These are phyloP conservation scores for Adoxophyes honmai DNA, from an alignment of 1,140 invertebrate genomes.

Conservation along the genomic window DNA sequence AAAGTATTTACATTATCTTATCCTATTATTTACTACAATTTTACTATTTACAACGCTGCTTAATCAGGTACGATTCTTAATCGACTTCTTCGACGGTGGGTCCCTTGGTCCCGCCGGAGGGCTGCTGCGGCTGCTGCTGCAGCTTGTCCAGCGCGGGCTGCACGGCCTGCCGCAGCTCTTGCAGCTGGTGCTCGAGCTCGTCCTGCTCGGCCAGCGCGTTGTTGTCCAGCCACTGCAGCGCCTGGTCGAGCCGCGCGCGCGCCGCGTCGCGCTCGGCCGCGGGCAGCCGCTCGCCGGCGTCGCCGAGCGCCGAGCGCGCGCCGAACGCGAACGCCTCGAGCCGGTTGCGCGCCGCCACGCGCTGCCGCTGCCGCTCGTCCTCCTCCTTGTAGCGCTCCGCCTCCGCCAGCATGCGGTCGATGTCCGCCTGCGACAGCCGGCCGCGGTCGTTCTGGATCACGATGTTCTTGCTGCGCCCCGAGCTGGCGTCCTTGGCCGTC, in stretches of 20 bases:
- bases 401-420: too few species aligned
- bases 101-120: not conserved
- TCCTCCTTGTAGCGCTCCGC: too few species aligned
- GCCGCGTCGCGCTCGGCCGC: constrained; percentile 80
- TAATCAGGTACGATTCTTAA: too few species aligned
- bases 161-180: not conserved
- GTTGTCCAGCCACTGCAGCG: constrained; percentile 73
- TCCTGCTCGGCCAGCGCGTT: constrained; percentile 85
- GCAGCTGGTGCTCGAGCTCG: constrained; percentile 81
- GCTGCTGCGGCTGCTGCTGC: too few species aligned
- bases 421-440: constrained; percentile 84
- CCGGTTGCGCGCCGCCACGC: too few species aligned
- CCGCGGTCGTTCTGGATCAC: constrained; percentile 94
- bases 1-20: too few species aligned
- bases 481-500: too few species aligned
- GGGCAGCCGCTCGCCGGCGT: constrained; percentile 82
- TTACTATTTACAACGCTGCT: too few species aligned
- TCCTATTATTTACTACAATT: too few species aligned
- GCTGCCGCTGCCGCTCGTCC: too few species aligned
- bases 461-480: constrained; percentile 47
- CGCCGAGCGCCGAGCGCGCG: constrained; percentile 85
- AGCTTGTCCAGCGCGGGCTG: not conserved
- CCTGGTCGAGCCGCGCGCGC: constrained; percentile 84
- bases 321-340: too few species aligned
- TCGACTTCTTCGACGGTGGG: too few species aligned